Evolutionary conservation across 2,888 invertebrate genomes (phyloP).

Genomic region (Drosophila anomelani): DNA sequence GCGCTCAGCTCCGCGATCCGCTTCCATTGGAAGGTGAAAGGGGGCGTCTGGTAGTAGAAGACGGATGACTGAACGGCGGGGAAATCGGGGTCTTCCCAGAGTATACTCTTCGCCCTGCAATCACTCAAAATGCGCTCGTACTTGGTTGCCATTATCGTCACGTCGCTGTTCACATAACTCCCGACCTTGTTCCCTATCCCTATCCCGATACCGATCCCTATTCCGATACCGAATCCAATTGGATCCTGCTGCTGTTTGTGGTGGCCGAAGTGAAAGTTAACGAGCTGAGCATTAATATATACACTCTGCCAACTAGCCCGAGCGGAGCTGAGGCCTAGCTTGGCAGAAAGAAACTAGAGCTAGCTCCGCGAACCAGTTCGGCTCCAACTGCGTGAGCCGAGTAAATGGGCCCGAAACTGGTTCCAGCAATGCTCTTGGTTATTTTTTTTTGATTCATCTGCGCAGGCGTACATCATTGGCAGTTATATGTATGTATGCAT

Average conservation of each 20-base stretch:
- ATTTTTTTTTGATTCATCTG: background rate
- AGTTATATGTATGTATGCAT: no score
- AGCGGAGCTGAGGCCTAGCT: slow-evolving; percentile 27
- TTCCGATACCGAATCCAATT: background rate
- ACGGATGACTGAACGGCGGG: slow-evolving; percentile 94
- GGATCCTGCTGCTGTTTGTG: slow-evolving; percentile 18
- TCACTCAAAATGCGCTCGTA: slow-evolving; percentile 93
- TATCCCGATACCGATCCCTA: background rate
- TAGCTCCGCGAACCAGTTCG: slow-evolving; percentile 33
- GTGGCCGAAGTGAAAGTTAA: slow-evolving; percentile 48
- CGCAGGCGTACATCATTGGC: background rate
- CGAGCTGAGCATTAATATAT: slow-evolving; percentile 42
- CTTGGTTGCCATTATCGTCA: slow-evolving; percentile 82
- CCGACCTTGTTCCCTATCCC: background rate
- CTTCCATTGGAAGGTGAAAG: slow-evolving; percentile 96
- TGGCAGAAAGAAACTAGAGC: slow-evolving; percentile 20
- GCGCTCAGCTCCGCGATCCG: slow-evolving; percentile 89
- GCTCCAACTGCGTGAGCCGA: slow-evolving; percentile 20
- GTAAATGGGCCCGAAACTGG: slow-evolving; percentile 35
- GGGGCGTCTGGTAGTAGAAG: slow-evolving; percentile 97
- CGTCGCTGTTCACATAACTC: slow-evolving; percentile 29
- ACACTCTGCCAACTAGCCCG: slow-evolving; percentile 48
- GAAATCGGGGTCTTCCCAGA: slow-evolving; percentile 97
- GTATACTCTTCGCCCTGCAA: slow-evolving; percentile 91
- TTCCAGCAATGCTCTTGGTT: slow-evolving; percentile 15